These are phyloP conservation scores for Clarias magur DNA, from an alignment of 2,113 vertebrate genomes.

Conservation along the genomic window DNA sequence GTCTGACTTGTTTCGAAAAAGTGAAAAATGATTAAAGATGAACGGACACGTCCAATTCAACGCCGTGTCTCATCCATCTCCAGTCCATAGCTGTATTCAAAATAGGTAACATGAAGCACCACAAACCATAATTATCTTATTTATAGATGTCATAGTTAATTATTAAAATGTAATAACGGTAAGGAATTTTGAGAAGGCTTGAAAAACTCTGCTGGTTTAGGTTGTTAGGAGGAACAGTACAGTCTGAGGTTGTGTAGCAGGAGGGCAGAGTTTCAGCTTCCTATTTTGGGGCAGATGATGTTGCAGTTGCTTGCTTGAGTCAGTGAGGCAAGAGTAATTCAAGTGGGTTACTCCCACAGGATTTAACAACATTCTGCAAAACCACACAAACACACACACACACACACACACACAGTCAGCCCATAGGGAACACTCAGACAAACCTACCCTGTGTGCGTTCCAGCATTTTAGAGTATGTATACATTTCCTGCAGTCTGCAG, in stretches of 20 bases:
- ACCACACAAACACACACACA: constrained; percentile 8
- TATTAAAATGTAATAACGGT: background rate
- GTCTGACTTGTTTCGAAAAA: background rate
- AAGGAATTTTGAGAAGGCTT: background rate
- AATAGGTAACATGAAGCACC: background rate
- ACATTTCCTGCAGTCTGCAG: constrained; percentile 4
- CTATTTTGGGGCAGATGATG: constrained; percentile 26
- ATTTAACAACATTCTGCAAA: constrained; percentile 32
- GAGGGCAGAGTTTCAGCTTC: background rate
- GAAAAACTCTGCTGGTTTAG: background rate
- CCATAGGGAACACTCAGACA: constrained; percentile 28
- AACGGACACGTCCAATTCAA: background rate
- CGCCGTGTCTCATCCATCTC: background rate
- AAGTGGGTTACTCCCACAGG: constrained; percentile 49
- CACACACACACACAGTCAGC: background rate
- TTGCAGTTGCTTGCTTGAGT: constrained; percentile 27
- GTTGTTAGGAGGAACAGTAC: background rate
- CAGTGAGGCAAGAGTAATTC: constrained; percentile 44
- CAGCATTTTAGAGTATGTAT: constrained; percentile 3
- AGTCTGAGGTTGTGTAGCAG: background rate
- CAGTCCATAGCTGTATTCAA: background rate
- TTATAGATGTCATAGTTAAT: background rate
- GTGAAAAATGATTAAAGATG: background rate
- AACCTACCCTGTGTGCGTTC: background rate
- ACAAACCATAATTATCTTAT: background rate